Percentiles rank a stretch among this genome's conserved stretches.
Evolutionary conservation across 2,113 vertebrate genomes (phyloP).

Genomic region (Nyctibius bracteatus): DNA sequence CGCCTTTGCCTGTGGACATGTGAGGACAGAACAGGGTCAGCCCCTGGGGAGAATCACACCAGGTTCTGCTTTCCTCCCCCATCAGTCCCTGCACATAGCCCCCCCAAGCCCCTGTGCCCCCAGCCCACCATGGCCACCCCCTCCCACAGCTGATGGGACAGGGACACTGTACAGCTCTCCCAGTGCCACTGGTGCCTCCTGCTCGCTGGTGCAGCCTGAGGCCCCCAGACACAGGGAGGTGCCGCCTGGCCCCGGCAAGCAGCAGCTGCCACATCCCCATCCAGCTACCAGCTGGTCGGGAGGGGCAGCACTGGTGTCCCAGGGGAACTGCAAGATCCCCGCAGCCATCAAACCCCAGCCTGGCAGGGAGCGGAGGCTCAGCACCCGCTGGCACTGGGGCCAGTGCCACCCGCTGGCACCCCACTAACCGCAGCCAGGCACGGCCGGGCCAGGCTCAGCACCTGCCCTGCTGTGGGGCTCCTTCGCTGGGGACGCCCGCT

Average conservation of each 20-base stretch:
- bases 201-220: neutral
- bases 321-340: neutral
- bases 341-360: neutral
- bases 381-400: neutral
- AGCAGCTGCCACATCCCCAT: accelerated
- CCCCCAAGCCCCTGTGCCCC: neutral
- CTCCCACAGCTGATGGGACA: neutral
- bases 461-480: constrained; percentile 78
- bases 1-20: constrained; percentile 65
- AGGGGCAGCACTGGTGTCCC: neutral
- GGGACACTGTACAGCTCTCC: neutral
- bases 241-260: neutral
- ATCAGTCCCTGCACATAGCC: neutral
- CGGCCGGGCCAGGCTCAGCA: constrained; percentile 74
- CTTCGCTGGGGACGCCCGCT: constrained; percentile 75
- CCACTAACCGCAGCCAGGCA: constrained; percentile 68
- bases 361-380: neutral
- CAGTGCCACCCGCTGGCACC: neutral
- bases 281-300: neutral
- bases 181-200: neutral
- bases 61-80: neutral
- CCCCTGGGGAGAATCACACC: neutral
- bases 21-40: neutral
- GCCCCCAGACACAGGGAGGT: accelerated
- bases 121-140: too few species aligned